Evolutionary conservation across 2,888 invertebrate genomes (phyloP).

Genomic region (Polydrusus pterygomalis): DNA sequence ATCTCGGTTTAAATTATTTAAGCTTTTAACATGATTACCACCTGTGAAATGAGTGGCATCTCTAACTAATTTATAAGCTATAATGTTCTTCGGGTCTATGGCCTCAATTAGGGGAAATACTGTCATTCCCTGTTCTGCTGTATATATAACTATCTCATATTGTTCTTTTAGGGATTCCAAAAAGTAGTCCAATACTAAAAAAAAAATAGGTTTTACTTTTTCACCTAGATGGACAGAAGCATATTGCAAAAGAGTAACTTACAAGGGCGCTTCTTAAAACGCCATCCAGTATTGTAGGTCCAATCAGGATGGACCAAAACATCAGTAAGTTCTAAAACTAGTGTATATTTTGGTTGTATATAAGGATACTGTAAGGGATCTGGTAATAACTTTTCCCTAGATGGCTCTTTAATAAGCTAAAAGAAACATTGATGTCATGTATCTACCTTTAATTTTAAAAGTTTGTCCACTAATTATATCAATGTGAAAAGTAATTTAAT

Average conservation of each 20-base stretch:
- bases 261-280: conserved; percentile 98
- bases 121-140: conserved; percentile 95
- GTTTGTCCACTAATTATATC: too few species aligned
- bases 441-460: too few species aligned
- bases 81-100: conserved; percentile 90
- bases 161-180: conserved; percentile 79
- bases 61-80: conserved; percentile 93
- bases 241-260: conserved; percentile 28
- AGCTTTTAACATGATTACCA: conserved; percentile 95
- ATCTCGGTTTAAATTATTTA: conserved; percentile 89
- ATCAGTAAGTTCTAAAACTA: conserved; percentile 96
- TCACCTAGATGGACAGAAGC: too few species aligned
- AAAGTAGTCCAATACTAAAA: conserved; percentile 86
- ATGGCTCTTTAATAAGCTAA: conserved; percentile 94
- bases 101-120: conserved; percentile 95
- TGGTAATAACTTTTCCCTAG: conserved; percentile 93
- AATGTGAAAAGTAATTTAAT: neutral
- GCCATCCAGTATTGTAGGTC: conserved; percentile 98
- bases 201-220: neutral
- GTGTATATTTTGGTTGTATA: conserved; percentile 96
- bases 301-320: conserved; percentile 98
- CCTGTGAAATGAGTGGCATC: conserved; percentile 97
- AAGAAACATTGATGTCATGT: conserved; percentile 36
- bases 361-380: conserved; percentile 94
- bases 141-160: conserved; percentile 97